Evolutionary conservation across 2,113 vertebrate genomes (phyloP).

Genomic region (Ciconia maguari): DNA sequence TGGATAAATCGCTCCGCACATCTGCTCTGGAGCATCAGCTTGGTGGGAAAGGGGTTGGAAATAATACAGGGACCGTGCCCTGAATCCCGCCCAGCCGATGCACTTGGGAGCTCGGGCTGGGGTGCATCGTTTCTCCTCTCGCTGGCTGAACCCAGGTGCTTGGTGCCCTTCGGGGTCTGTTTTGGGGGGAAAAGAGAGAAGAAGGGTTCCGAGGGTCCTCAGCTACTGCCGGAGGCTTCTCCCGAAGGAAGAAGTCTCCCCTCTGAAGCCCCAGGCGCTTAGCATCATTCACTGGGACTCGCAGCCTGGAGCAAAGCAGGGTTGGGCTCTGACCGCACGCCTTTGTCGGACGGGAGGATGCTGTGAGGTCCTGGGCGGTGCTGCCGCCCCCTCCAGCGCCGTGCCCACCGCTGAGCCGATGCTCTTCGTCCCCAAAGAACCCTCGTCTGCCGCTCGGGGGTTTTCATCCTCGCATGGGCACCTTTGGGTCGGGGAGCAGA

Average conservation of each 20-base stretch:
- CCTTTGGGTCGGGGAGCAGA: not conserved
- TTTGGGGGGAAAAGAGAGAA: not conserved
- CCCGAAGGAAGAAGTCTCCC: not conserved
- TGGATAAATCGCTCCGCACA: accelerated
- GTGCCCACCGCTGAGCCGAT: accelerated
- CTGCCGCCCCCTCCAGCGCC: not conserved
- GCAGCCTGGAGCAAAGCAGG: not conserved
- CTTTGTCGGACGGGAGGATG: not conserved
- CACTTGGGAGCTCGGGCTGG: not conserved
- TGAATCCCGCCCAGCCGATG: not conserved
- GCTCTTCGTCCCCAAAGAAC: accelerated
- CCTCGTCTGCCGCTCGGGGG: not conserved
- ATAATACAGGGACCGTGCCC: too few relatives aligned
- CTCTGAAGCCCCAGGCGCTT: not conserved
- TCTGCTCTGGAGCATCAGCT: not conserved
- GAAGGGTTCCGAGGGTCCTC: not conserved
- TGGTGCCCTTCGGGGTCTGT: not conserved
- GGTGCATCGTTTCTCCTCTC: not conserved
- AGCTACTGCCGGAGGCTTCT: not conserved
- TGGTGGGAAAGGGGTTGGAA: not conserved
- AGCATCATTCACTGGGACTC: too few relatives aligned
- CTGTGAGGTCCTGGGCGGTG: not conserved
- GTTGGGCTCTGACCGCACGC: accelerated
- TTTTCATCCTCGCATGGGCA: not conserved
- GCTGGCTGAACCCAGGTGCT: not conserved